Base-by-base conservation (phyloP, 2,888 invertebrate genomes). In the Agrochola litura region DNA sequence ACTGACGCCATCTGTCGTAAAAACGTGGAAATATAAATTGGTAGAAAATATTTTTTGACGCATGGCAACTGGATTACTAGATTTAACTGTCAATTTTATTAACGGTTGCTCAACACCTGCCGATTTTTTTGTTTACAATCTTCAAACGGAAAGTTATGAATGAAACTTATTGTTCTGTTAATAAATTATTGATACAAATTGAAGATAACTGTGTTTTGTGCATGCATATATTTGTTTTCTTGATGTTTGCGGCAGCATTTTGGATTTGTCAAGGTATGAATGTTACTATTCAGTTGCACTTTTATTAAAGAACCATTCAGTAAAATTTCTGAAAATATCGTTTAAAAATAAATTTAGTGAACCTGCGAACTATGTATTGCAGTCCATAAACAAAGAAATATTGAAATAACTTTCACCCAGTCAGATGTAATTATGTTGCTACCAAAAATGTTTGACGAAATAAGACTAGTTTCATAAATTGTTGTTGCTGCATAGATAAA, bases 31-130 rank as follows among this genome's bases (percentile, higher is more conserved):
- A 43, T 54, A 61, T 22, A 63, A 68, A 66, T 58, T 85, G 72
- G 86, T 87, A 89, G 86, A 73, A 82, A 75, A 77, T 49, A 10
- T 46, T 56, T 70, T 67, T 54, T 64, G 46, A n/a, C 16, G 37
- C 49, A 2, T 86, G 87, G 90, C 86, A 87, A 85, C 88, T 54
- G 68, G 64, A 76, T 19, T 49, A 85, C 88, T 54, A 66, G 64
- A 76, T 19, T 54, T 16, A 73, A 64, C 88, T 92, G 92, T 92
- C 92, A 91, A 86, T 77, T n/a, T n/a, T 85, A 90, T 82, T 93
- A 95, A 95, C 94, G 94, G 95, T 91, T 92, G 82, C 69, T 76
- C 79, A 87, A 92, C 95, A 96, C 92, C 96, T 96, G 96, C 93
- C 90, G 86, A 86, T 91, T 92, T 91, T 81, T 92, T 94, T 94